These are phyloP conservation scores for Anguilla rostrata DNA, from an alignment of 2,113 vertebrate species.

Conservation along the genomic window DNA sequence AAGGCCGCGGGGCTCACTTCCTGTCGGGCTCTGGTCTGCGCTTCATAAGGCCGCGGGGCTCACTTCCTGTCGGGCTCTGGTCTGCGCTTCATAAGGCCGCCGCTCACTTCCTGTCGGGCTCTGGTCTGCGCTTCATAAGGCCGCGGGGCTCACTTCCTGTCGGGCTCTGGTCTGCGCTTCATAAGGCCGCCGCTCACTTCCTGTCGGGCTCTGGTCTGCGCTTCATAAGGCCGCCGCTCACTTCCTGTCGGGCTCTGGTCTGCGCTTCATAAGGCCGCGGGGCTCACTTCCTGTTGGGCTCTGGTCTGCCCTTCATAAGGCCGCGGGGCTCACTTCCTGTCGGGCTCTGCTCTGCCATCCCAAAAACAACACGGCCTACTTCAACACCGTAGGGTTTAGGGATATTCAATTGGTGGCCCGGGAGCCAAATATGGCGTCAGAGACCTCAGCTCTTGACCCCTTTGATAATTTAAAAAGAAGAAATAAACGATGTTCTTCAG, in stretches of 20 bases:
- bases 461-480: too few relatives aligned
- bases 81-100: neutral
- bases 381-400: neutral
- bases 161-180: neutral
- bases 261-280: neutral
- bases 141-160: neutral
- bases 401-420: neutral
- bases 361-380: neutral
- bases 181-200: neutral
- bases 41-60: neutral
- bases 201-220: neutral
- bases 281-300: neutral
- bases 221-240: neutral
- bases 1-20: neutral
- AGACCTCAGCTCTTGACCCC: too few relatives aligned
- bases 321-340: too few relatives aligned
- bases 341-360: neutral
- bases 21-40: neutral
- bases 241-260: neutral
- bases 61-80: neutral
- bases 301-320: neutral
- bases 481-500: too few relatives aligned
- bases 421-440: too few relatives aligned
- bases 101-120: neutral
- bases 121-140: neutral